Base-by-base conservation (phyloP, 2,888 invertebrate species). In the Dyspetes luteomarginatus region DNA sequence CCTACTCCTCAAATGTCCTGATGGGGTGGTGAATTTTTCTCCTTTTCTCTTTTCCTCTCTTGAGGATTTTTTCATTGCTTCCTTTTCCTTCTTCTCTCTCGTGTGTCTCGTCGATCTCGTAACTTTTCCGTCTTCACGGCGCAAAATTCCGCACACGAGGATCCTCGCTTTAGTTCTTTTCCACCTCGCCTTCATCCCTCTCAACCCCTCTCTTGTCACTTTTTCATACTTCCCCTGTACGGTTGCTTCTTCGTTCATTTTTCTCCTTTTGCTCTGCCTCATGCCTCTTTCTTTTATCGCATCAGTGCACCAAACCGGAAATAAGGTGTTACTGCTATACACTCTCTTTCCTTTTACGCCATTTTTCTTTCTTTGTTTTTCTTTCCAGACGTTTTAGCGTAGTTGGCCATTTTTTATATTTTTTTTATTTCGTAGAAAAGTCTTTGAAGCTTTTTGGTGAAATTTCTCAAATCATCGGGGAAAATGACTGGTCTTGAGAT, bases 281-380 rank as follows among this genome's bases (percentile, higher is more conserved):
- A 24, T 22, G 45, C 28, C 48, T 36, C 56, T n/a, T 68, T 64
- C 56, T 72, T 83, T 81, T 69, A 72, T 80, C 56, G 75, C 78
- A 3, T 36, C 71, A 48, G 65, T 78, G 69, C 64, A 62, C 58
- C 65, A 43, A 52, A 78, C 43, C 78, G 58, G 58, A 67, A 50
- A 67, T 67, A 67, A n/a, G 60, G 28, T 52, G 60, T 67, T 43
- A 52, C 43, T 26, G 56, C 45, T 15, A 19, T 17, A 72, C 72
- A 72, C 72, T 78, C 77, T 72, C 48, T 77, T 76, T 69, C 62
- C 76, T 71, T 50, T 58, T 43, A 41, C 19, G 22, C 22, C 55
- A 19, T 19, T 45, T 26, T 56, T 56, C 9, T 69, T 30, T 36
- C 7, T 17, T 7, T 36, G 12, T 36, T 12, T 36, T 36, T 36